Evolutionary conservation across 2,113 vertebrate species (phyloP), one percentile per base, ranked within the genome.

Genomic region (Gadus chalcogrammus): DNA sequence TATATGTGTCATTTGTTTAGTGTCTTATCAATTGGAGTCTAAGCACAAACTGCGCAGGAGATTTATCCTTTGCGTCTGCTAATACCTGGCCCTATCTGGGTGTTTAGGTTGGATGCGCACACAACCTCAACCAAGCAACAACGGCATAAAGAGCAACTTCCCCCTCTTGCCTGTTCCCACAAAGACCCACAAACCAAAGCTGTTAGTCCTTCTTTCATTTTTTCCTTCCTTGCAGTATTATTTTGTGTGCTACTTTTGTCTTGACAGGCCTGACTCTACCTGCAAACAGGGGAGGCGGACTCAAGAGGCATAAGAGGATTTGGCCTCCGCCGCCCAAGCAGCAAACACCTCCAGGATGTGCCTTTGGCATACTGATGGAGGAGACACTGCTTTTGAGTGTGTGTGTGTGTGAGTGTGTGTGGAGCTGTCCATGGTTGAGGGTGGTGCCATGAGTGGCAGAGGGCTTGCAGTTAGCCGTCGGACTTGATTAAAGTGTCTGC

Each of bases 401-500:
- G 61, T 67, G 67, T 48, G 61, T 66, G 65, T 58, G 35, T 59
- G 62, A 65, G 67, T 59, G 42, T 59, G 62, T 59, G 75, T 16
- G 64, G 70, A 48, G 8, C 42, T 48, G 42, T 48, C 12, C 42
- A 48, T 7, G 42, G 42, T 48, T 48, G 42, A 48, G 38, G 38
- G 59, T 75, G 60, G 38, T 35, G 60, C 27, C 65, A 52, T n/a
- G 75, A 85, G 77, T 65, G 72, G 77, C 67, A 28, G 63, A 31
- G 73, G 69, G 72, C 74, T 82, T 84, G 74, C 71, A 85, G 70
- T 68, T 72, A 69, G 79, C 64, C n/a, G 61, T 81, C 75, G 60
- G 65, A 85, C 82, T 80, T 86, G 87, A 91, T 90, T 88, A 86
- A 87, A 90, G 78, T 87, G 88, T 88, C 88, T 82, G 76, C 72